phyloP scores from a whole-genome alignment of 2,888 invertebrate species.

The Altica lythri region DNA sequence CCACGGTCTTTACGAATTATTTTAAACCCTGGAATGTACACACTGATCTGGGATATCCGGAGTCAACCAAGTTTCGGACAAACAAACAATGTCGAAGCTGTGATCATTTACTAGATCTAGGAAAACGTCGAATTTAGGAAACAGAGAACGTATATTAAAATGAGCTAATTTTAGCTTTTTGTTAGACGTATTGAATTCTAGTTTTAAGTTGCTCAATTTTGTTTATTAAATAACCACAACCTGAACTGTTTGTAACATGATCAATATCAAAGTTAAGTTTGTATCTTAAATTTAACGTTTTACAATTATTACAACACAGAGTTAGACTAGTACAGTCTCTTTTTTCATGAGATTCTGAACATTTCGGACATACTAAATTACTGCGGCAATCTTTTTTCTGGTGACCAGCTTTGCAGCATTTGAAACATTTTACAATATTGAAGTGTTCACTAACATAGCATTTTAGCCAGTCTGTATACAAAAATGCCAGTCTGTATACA shows the following conservation, averaged over 20 bases:
- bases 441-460: neutral
- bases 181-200: neutral
- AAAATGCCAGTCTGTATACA: neutral
- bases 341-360: constrained; percentile 3
- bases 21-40: too few relatives aligned
- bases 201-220: neutral
- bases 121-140: neutral
- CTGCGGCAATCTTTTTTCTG: constrained; percentile 2
- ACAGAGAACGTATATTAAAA: neutral
- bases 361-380: constrained; percentile 5
- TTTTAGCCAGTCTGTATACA: neutral
- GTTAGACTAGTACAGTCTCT: neutral
- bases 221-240: neutral
- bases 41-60: too few relatives aligned
- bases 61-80: too few relatives aligned
- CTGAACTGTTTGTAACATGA: constrained; percentile 5
- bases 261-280: neutral
- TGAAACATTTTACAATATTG: neutral
- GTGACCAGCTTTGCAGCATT: constrained; percentile 6
- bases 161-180: neutral
- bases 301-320: constrained; percentile 8
- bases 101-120: too few relatives aligned
- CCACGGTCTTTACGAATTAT: too few relatives aligned
- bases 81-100: too few relatives aligned
- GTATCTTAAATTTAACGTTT: constrained; percentile 1